A percentile compares a stretch with the other conserved stretches of the same genome.
These are phyloP conservation scores for Hybos culiciformis DNA, from an alignment of 2,888 invertebrate species.

Conservation along the genomic window DNA sequence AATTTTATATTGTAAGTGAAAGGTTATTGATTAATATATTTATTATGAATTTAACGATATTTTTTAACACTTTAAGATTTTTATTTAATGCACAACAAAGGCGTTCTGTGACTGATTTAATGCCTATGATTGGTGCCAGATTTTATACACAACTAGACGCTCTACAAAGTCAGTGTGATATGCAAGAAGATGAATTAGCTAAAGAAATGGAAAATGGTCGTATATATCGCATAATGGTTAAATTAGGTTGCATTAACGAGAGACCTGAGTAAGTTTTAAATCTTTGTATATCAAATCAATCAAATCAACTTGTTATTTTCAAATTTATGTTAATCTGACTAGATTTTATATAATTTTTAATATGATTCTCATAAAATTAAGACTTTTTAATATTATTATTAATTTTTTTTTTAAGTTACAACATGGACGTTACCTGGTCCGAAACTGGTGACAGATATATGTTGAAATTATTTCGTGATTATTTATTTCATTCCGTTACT, in stretches of 20 bases:
- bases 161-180: slow-evolving; percentile 73
- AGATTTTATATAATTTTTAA: neutral
- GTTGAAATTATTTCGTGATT: slow-evolving; percentile 95
- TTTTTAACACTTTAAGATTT: slow-evolving; percentile 48
- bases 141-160: slow-evolving; percentile 94
- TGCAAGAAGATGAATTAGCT: slow-evolving; percentile 77
- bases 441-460: slow-evolving; percentile 98
- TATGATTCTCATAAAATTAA: neutral
- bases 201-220: slow-evolving; percentile 93
- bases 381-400: slow-evolving; percentile 12
- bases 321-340: too few relatives aligned
- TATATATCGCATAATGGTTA: slow-evolving; percentile 77
- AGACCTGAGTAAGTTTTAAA: slow-evolving; percentile 62
- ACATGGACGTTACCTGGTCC: slow-evolving; percentile 88
- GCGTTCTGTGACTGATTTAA: slow-evolving; percentile 84
- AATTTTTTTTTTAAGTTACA: slow-evolving; percentile 60
- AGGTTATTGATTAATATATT: neutral
- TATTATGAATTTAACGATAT: neutral
- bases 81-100: slow-evolving; percentile 48
- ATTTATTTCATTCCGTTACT: slow-evolving; percentile 89
- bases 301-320: too few relatives aligned
- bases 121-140: slow-evolving; percentile 98
- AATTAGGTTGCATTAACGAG: slow-evolving; percentile 89
- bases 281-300: too few relatives aligned
- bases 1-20: slow-evolving; percentile 75